Percentiles rank a stretch among this genome's conserved stretches.
Conservation (phyloP, 2,797 vertebrate species). For the Cynodonichthys magdalenae region DNA sequence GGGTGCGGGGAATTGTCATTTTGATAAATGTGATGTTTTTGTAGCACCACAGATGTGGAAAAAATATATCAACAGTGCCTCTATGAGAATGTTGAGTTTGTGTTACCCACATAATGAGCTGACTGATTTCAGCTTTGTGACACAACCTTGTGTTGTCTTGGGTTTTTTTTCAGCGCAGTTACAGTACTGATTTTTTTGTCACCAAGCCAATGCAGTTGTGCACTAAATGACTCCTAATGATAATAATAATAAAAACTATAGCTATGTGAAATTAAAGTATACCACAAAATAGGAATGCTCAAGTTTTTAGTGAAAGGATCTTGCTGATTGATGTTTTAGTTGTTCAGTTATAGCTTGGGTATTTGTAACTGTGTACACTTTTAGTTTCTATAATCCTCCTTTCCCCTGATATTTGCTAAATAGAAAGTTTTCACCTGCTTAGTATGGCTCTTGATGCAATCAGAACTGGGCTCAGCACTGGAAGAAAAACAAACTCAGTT, state of each 20-base stretch:
- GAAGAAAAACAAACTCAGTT: slow-evolving; percentile 20
- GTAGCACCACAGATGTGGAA: neutral
- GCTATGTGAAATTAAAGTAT: neutral
- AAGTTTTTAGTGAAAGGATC: neutral
- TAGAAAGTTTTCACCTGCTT: slow-evolving; percentile 3
- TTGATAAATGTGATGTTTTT: neutral
- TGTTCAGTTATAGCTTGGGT: neutral
- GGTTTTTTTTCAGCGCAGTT: slow-evolving; percentile 11
- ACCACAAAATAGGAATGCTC: neutral
- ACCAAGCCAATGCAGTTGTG: slow-evolving; percentile 20
- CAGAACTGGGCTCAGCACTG: slow-evolving; percentile 19
- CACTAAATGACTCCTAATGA: neutral
- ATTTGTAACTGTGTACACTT: neutral
- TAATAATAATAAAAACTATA: slow-evolving; percentile 6
- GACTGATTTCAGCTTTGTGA: slow-evolving; percentile 43
- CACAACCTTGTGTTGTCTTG: slow-evolving; percentile 39
- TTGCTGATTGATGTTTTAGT: neutral
- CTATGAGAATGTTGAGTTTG: slow-evolving; percentile 20
- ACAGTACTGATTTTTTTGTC: slow-evolving; percentile 23
- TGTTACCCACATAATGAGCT: slow-evolving; percentile 24
- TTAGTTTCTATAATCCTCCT: neutral
- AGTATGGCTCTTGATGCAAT: slow-evolving; percentile 11
- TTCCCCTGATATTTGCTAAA: neutral
- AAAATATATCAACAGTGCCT: neutral
- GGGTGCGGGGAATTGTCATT: neutral